A percentile compares a stretch with the other conserved stretches of the same genome.
phyloP scores from a whole-genome alignment of 2,797 vertebrate species.

The Labroides dimidiatus region DNA sequence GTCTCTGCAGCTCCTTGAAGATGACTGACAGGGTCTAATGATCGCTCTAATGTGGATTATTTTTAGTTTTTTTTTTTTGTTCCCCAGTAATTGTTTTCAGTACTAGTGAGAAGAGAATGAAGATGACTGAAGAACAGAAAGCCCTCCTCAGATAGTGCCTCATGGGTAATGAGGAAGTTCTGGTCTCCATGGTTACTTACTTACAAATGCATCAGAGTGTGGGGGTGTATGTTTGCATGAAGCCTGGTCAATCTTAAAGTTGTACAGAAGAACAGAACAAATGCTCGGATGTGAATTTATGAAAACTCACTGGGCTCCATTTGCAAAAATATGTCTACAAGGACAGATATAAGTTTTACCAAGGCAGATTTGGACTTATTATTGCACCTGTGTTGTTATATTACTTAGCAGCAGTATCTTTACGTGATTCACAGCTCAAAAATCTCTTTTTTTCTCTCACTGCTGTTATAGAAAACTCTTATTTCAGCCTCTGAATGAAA shows the following conservation, averaged over 20 bases:
- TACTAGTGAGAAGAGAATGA: conserved; percentile 19
- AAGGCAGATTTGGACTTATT: too few species aligned
- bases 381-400: too few species aligned
- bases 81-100: conserved; percentile 7
- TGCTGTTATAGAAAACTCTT: too few species aligned
- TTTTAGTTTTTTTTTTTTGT: neutral
- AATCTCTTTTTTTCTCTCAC: too few species aligned
- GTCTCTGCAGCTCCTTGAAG: conserved; percentile 27
- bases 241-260: conserved; percentile 33
- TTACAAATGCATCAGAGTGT: conserved; percentile 38
- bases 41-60: conserved; percentile 4
- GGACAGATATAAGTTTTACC: too few species aligned
- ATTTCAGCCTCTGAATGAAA: too few species aligned
- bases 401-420: too few species aligned
- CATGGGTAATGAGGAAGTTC: conserved; percentile 45
- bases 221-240: conserved; percentile 44
- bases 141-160: conserved; percentile 47
- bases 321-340: too few species aligned
- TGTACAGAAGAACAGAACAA: neutral
- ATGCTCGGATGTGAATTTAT: neutral
- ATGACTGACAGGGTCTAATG: conserved; percentile 15
- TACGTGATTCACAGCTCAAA: too few species aligned
- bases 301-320: too few species aligned
- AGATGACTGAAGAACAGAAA: conserved; percentile 40
- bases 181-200: conserved; percentile 61